Evolutionary conservation across 1,140 invertebrate genomes (phyloP).

Genomic region (Reticulitermes speratus): DNA sequence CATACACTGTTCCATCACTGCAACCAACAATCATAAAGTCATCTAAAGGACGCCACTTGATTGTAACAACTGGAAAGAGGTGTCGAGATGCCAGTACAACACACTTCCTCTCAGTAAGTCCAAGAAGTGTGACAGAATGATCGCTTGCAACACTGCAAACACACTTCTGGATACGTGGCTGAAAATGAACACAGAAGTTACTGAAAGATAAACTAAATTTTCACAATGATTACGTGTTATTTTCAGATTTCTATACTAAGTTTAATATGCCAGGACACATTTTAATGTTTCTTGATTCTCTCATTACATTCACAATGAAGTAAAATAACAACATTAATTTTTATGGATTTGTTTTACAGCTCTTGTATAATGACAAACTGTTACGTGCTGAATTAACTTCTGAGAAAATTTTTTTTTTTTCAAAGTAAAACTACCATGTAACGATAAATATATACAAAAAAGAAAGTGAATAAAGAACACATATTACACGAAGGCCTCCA

Average conservation of each 20-base stretch:
- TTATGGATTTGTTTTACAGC: too few relatives aligned
- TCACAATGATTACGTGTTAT: neutral
- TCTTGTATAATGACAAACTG: too few relatives aligned
- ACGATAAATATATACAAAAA: too few relatives aligned
- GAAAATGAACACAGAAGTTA: slow-evolving; percentile 39
- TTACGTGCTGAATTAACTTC: too few relatives aligned
- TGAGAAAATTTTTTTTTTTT: too few relatives aligned
- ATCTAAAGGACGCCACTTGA: slow-evolving; percentile 96
- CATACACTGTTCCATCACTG: slow-evolving; percentile 95
- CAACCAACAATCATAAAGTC: slow-evolving; percentile 99
- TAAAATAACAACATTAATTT: too few relatives aligned
- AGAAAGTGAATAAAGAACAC: too few relatives aligned
- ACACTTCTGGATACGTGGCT: slow-evolving; percentile 91
- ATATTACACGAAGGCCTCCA: too few relatives aligned
- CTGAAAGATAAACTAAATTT: slow-evolving; percentile 33
- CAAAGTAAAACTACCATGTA: too few relatives aligned
- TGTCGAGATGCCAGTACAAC: slow-evolving; percentile 94
- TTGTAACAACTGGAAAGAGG: slow-evolving; percentile 91
- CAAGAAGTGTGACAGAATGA: slow-evolving; percentile 93
- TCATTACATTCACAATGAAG: too few relatives aligned
- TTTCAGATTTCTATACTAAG: neutral
- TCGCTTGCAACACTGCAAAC: slow-evolving; percentile 97
- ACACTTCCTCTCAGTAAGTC: slow-evolving; percentile 91
- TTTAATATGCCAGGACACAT: slow-evolving; percentile 26
- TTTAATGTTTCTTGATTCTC: too few relatives aligned